Base-by-base conservation (phyloP, 2,113 vertebrate species). In the Nycticebus coucang region DNA sequence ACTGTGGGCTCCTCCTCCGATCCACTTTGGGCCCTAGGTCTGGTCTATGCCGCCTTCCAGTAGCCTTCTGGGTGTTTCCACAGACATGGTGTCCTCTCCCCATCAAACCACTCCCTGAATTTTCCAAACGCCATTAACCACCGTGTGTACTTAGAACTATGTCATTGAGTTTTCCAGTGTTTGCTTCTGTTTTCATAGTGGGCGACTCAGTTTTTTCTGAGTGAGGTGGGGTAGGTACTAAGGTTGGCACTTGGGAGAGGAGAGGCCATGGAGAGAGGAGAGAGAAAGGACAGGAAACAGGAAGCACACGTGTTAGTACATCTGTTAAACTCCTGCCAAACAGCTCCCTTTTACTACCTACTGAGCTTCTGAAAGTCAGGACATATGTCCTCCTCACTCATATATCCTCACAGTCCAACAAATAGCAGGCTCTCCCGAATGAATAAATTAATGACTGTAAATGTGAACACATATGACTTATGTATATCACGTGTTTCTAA, bases 401-500 rank as follows among this genome's bases (percentile, higher is more conserved):
- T 60, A 8, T n/a, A 14, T 74, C 37, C 66, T 19, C 60, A 75
- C 59, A 35, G 4, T 64, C 59, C 85, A 80, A 72, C 78, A 71
- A 59, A 59, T 33, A 83, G 53, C 28, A 69, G 9, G 22, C 69
- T 85, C 18, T 84, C 35, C 86, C 68, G 35, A 79, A 77, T 81
- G 17, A 94, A 64, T 93, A 68, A 60, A 74, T 71, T 33, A 59
- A 68, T 87, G 33, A 55, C 81, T 91, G 33, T 66, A 88, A 91
- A 93, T 85, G 35, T 85, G 45, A 24, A 62, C 15, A 72, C 30
- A 59, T 7, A 74, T 66, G 33, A 22, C 24, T 68, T 83, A n/a
- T 91, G 24, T 59, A 81, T 55, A 57, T 74, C 0, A 33, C 81
- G 62, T 74, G 5, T 41, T 87, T 80, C 55, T 69, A 92, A 64